These are phyloP conservation scores for Oscheius sp. DNA, from an alignment of 2,888 invertebrate species.

Conservation along the genomic window DNA sequence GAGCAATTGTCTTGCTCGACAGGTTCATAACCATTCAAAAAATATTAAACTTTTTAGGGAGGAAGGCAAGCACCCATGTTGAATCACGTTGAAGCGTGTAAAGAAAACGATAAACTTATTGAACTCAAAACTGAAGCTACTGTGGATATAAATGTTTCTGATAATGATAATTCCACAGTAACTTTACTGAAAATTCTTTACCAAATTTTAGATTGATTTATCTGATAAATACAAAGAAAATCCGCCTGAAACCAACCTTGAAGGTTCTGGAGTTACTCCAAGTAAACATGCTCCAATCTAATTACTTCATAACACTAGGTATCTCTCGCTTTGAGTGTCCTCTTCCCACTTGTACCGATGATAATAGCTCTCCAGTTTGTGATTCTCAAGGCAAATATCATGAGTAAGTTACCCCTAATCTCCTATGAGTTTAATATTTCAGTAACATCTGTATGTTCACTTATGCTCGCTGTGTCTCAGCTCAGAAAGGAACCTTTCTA, in stretches of 20 bases:
- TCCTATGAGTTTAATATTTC: background rate
- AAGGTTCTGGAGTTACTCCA: background rate
- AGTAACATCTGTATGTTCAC: conserved; percentile 57
- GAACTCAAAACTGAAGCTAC: background rate
- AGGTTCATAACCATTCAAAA: conserved; percentile 22
- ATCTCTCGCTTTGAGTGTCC: conserved; percentile 48
- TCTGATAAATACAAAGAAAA: background rate
- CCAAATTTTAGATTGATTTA: conserved; percentile 1
- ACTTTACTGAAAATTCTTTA: background rate
- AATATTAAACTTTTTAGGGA: background rate
- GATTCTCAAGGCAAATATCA: conserved; percentile 47
- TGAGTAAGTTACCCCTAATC: conserved; percentile 25
- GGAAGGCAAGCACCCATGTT: conserved; percentile 21
- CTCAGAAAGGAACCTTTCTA: conserved; percentile 41
- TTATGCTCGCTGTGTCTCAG: conserved; percentile 63
- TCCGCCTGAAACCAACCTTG: background rate
- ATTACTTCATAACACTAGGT: background rate
- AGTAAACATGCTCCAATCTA: background rate
- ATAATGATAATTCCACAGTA: background rate
- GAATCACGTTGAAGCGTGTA: background rate
- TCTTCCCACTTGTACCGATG: conserved; percentile 48
- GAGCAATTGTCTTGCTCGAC: conserved; percentile 54
- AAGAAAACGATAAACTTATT: background rate
- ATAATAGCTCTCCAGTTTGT: conserved; percentile 45
- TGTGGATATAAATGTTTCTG: background rate